These are phyloP conservation scores for Apamea epomidion DNA, from an alignment of 2,888 invertebrate genomes.

Conservation along the genomic window DNA sequence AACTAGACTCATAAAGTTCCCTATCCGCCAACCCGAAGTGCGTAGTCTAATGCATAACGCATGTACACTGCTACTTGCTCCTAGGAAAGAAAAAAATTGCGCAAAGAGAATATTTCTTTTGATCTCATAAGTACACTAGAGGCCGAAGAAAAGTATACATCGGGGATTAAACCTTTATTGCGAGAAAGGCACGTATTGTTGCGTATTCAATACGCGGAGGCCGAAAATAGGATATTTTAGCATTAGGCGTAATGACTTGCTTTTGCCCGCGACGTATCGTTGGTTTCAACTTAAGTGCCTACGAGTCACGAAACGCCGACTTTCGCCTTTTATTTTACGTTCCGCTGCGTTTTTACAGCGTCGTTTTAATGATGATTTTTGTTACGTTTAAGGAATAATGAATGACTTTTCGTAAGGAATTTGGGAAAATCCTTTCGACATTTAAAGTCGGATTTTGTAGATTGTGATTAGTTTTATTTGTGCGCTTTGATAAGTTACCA, in stretches of 20 bases:
- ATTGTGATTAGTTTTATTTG: conserved; percentile 14
- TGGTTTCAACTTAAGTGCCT: conserved; percentile 63
- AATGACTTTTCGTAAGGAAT: conserved; percentile 49
- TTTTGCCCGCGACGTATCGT: conserved; percentile 57
- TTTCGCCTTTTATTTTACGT: conserved; percentile 60
- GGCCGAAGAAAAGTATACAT: conserved; percentile 65
- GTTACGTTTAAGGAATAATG: conserved; percentile 47
- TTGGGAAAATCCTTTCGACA: conserved; percentile 36
- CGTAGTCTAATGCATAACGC: conserved; percentile 61
- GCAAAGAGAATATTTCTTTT: conserved; percentile 66
- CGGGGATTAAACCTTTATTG: conserved; percentile 68
- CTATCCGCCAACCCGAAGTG: conserved; percentile 22
- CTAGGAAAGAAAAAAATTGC: conserved; percentile 54
- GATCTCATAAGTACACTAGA: conserved; percentile 70
- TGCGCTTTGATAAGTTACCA: background rate
- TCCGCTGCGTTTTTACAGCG: conserved; percentile 52
- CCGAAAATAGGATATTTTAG: conserved; percentile 67
- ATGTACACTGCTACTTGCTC: conserved; percentile 44
- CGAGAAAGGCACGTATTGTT: conserved; percentile 66
- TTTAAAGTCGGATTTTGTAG: conserved; percentile 18
- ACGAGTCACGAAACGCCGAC: conserved; percentile 53
- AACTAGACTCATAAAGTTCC: conserved; percentile 39
- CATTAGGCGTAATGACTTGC: conserved; percentile 69
- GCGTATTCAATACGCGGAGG: conserved; percentile 67
- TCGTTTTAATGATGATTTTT: conserved; percentile 60